Conservation (phyloP, 2,113 vertebrate genomes). For the Dicerorhinus sumatrensis region DNA sequence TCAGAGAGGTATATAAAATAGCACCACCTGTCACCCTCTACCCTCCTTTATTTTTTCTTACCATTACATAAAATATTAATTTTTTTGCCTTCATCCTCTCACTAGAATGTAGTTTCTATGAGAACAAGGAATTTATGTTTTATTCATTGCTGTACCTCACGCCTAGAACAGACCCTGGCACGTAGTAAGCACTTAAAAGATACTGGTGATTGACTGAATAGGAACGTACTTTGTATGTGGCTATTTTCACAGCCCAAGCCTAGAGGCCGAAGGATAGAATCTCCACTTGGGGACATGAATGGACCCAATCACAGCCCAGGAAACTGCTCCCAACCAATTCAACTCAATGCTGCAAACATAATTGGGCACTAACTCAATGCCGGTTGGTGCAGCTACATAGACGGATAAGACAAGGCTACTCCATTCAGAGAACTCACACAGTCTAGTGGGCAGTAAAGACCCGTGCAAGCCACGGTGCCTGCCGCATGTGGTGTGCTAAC, state of each 20-base stretch:
- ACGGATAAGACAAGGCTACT: neutral
- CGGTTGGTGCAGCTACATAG: neutral
- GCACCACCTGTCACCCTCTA: neutral
- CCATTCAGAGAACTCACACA: neutral
- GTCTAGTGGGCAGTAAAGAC: neutral
- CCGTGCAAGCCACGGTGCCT: neutral
- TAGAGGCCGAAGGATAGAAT: neutral
- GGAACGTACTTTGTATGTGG: neutral
- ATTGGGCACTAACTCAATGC: neutral
- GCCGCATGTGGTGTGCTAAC: neutral
- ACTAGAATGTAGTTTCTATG: neutral
- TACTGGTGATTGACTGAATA: neutral
- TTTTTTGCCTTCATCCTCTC: neutral
- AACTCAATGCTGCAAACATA: neutral
- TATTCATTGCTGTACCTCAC: neutral
- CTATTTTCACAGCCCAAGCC: neutral
- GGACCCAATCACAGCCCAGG: neutral
- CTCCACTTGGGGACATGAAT: neutral
- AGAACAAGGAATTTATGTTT: neutral
- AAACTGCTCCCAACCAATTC: neutral
- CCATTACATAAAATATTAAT: neutral
- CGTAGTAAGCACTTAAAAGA: neutral
- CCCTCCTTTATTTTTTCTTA: neutral
- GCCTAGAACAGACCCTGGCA: neutral
- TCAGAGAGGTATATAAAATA: neutral